Conservation (phyloP, 2,797 vertebrate species). For the Capromys pilorides region DNA sequence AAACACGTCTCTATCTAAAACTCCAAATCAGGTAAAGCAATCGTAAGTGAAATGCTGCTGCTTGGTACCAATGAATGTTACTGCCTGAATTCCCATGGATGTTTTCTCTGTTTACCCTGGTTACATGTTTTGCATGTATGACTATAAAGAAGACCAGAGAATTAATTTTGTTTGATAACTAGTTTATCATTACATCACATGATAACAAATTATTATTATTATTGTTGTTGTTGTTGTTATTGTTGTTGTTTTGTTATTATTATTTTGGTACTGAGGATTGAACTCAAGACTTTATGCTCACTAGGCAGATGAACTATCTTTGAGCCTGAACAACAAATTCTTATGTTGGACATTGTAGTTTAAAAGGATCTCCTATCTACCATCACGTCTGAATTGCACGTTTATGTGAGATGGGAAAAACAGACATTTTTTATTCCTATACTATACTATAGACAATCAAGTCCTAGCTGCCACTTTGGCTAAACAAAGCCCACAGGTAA, state of each 20-base stretch:
- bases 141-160: background rate
- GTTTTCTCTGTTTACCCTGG: background rate
- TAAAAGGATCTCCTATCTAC: background rate
- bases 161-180: background rate
- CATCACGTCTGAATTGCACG: background rate
- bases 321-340: background rate
- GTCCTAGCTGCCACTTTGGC: background rate
- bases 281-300: no score
- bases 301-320: no score
- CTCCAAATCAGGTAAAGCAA: background rate
- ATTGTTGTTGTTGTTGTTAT: no score
- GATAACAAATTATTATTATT: no score
- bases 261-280: no score
- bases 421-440: background rate
- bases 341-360: background rate
- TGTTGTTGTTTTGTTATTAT: no score
- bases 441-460: background rate
- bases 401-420: background rate
- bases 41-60: background rate
- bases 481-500: background rate
- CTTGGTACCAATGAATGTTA: background rate
- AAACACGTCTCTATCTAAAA: background rate
- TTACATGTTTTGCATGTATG: background rate
- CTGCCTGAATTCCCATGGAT: background rate
- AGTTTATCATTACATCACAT: background rate